Percentiles rank a stretch among this genome's conserved stretches.
These are phyloP conservation scores for Zaprionus nigranus DNA, from an alignment of 1,140 invertebrate genomes.

Conservation along the genomic window DNA sequence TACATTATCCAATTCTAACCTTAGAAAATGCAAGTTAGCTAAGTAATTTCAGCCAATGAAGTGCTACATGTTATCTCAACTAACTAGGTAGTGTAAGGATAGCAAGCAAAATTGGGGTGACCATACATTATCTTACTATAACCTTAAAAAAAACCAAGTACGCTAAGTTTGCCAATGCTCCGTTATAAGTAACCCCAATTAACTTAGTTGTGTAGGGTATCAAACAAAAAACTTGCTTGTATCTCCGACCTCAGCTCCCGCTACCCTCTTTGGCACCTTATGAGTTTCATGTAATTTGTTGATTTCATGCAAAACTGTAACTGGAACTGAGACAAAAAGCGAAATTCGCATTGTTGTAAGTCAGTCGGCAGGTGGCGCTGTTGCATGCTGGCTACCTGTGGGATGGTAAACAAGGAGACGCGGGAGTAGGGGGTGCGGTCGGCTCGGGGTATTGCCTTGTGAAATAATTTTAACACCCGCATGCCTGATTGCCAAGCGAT, in stretches of 20 bases:
- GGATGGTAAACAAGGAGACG: neutral
- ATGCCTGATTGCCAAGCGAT: conserved; percentile 67
- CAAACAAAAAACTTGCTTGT: neutral
- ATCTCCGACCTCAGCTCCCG: neutral
- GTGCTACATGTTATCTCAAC: no score
- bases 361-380: conserved; percentile 4
- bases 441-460: conserved; percentile 40
- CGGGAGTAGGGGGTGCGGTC: neutral
- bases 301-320: conserved; percentile 20
- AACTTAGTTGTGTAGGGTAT: neutral
- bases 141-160: neutral
- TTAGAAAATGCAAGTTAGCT: neutral
- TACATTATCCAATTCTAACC: neutral
- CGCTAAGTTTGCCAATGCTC: no score
- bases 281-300: conserved; percentile 15
- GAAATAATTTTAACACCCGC: conserved; percentile 76
- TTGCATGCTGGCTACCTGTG: neutral
- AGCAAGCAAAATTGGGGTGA: no score
- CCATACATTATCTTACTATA: neutral
- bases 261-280: neutral
- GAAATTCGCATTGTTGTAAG: conserved; percentile 27
- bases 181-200: neutral
- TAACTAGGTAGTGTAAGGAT: no score
- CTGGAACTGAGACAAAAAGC: conserved; percentile 17
- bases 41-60: no score